These are phyloP conservation scores for Dipodomys stephensi DNA, from an alignment of 2,113 vertebrate species.

Conservation along the genomic window DNA sequence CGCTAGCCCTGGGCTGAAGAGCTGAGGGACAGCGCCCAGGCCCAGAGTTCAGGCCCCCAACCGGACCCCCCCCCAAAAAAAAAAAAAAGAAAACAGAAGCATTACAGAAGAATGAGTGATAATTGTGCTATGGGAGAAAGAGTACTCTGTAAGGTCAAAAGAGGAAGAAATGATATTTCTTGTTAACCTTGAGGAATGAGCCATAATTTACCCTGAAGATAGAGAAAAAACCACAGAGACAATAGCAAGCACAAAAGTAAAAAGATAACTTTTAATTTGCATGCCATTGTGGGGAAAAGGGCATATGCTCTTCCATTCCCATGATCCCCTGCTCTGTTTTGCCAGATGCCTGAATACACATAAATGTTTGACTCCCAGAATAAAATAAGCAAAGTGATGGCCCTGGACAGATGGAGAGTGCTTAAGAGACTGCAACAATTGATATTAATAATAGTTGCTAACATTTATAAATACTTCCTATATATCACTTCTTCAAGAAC, in stretches of 20 bases:
- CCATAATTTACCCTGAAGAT: not conserved
- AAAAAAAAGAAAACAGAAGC: not conserved
- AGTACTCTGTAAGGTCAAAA: not conserved
- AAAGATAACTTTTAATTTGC: not conserved
- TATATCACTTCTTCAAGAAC: not conserved
- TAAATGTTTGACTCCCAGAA: not conserved
- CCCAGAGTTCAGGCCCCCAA: no score
- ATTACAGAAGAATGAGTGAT: not conserved
- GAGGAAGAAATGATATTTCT: not conserved
- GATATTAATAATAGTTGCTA: slow-evolving; percentile 2
- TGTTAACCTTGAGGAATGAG: not conserved
- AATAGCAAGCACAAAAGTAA: not conserved
- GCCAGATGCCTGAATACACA: not conserved
- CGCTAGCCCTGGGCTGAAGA: no score
- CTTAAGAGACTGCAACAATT: not conserved
- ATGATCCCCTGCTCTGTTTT: not conserved
- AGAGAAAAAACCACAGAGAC: not conserved
- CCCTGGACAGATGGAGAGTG: not conserved
- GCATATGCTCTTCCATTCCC: not conserved
- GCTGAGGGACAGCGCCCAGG: no score
- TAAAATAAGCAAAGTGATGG: not conserved
- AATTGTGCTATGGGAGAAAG: not conserved
- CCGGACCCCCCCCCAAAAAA: no score
- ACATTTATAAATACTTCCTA: not conserved
- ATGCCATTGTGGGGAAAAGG: not conserved